These are phyloP conservation scores for Spea multiplicata DNA, from an alignment of 2,113 vertebrate genomes.

Conservation along the genomic window DNA sequence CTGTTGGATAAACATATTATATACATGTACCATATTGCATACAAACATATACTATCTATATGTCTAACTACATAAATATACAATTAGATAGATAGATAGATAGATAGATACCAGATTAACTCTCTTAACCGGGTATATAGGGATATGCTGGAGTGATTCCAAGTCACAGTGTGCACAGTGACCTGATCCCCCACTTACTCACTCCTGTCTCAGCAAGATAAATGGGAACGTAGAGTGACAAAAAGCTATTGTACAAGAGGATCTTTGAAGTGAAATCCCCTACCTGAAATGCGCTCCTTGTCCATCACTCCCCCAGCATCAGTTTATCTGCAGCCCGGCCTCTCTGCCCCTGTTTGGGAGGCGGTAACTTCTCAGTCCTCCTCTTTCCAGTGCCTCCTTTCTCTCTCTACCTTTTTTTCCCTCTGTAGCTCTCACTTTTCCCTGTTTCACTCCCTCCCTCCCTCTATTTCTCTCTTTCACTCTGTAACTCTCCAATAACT, in stretches of 20 bases:
- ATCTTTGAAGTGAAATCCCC: constrained; percentile 26
- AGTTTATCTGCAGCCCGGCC: constrained; percentile 40
- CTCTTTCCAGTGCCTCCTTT: constrained; percentile 20
- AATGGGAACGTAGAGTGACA: background rate
- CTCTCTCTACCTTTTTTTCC: background rate
- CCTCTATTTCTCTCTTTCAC: constrained; percentile 32
- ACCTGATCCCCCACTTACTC: background rate
- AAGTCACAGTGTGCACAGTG: background rate
- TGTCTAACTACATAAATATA: no score
- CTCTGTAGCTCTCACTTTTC: background rate
- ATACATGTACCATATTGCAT: no score
- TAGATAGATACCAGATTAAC: no score
- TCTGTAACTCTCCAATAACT: constrained; percentile 20
- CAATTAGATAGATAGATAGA: no score
- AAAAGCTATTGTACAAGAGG: constrained; percentile 12
- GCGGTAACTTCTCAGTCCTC: constrained; percentile 18
- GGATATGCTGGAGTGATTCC: background rate
- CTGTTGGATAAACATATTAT: no score
- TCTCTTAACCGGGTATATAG: constrained; percentile 7
- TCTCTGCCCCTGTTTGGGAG: constrained; percentile 46
- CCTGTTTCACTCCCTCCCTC: constrained; percentile 17
- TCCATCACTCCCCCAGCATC: constrained; percentile 48
- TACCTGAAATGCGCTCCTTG: constrained; percentile 48
- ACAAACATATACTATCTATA: no score
- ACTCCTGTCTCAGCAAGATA: background rate